These are phyloP conservation scores for Anser cygnoides DNA, from an alignment of 2,113 vertebrate species.

Conservation along the genomic window DNA sequence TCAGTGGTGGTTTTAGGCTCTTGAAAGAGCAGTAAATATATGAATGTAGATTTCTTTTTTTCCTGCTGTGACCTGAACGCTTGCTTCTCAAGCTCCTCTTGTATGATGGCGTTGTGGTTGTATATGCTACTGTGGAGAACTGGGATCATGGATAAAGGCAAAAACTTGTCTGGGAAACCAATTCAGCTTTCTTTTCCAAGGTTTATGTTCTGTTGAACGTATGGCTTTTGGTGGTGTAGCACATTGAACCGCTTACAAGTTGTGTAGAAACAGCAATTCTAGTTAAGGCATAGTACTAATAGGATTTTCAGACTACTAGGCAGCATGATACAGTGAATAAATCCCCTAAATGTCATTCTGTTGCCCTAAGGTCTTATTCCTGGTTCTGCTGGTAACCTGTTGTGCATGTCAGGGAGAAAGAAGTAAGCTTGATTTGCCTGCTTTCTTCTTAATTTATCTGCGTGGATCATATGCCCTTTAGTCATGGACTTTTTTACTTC, in stretches of 20 bases:
- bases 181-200: not conserved
- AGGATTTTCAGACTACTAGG: not conserved
- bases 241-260: not conserved
- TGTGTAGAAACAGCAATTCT: not conserved
- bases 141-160: not conserved
- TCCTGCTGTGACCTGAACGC: not conserved
- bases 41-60: not conserved
- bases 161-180: not conserved
- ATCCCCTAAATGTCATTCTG: not conserved
- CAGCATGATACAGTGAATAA: not conserved
- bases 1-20: not conserved
- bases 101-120: not conserved
- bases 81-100: not conserved
- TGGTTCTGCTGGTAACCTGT: not conserved
- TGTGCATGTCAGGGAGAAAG: not conserved
- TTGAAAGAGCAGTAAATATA: not conserved
- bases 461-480: conserved; percentile 25
- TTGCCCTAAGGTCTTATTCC: not conserved
- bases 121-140: not conserved
- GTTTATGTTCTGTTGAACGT: not conserved
- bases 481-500: conserved; percentile 37
- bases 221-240: not conserved
- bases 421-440: not conserved
- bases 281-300: not conserved
- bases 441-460: conserved; percentile 18